Conservation (phyloP, 2,888 invertebrate species). For the Spodoptera picta region DNA sequence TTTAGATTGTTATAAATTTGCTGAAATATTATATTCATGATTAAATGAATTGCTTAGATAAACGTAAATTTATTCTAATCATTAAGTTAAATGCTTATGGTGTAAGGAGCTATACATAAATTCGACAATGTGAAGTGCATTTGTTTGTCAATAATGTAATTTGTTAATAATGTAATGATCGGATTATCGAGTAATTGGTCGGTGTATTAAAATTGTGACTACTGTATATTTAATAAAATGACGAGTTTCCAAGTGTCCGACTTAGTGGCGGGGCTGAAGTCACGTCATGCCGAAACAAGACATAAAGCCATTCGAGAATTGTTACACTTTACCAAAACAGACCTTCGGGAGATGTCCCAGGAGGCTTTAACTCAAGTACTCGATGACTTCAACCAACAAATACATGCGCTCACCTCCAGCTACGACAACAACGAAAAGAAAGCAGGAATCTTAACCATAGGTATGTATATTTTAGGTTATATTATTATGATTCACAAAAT, state of each 20-base stretch:
- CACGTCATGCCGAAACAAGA: constrained; percentile 94
- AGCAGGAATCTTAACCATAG: constrained; percentile 97
- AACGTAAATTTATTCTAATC: constrained; percentile 16
- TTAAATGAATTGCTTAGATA: constrained; percentile 13
- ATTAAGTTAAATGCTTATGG: constrained; percentile 4
- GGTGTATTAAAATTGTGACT: constrained; percentile 30
- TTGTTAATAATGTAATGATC: constrained; percentile 23
- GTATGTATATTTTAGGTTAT: constrained; percentile 78
- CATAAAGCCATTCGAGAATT: constrained; percentile 96
- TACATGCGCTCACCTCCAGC: constrained; percentile 97
- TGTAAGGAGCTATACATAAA: constrained; percentile 8
- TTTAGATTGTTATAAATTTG: constrained; percentile 58
- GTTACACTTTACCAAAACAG: constrained; percentile 96
- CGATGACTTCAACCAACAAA: constrained; percentile 98
- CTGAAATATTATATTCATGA: constrained; percentile 28
- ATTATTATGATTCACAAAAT: constrained; percentile 24
- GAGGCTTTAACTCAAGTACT: constrained; percentile 95
- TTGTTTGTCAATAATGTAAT: constrained; percentile 54
- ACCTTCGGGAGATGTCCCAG: constrained; percentile 95
- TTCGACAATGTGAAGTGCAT: constrained; percentile 40
- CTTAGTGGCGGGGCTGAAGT: constrained; percentile 95
- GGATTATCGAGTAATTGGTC: constrained; percentile 21
- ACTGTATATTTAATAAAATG: constrained; percentile 58
- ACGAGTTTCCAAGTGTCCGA: constrained; percentile 89
- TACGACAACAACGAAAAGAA: constrained; percentile 97